Evolutionary conservation across 1,140 invertebrate genomes (phyloP), one percentile per base, ranked within the genome.

Genomic region (Tachypleus tridentatus): DNA sequence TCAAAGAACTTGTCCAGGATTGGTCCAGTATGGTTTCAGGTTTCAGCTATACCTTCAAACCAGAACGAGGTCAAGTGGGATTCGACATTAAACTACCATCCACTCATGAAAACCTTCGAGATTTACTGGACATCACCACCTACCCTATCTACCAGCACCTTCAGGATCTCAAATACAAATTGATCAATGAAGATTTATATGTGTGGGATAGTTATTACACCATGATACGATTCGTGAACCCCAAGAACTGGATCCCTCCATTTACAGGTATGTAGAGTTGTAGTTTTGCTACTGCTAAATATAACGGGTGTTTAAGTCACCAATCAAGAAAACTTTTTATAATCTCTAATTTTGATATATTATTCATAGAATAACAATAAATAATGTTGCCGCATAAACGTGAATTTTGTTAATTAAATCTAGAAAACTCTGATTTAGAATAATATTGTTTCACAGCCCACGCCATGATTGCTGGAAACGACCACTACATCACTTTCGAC

Each of bases 401-500:
- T 29, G 29, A 29, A 29, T 29, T 29, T 29, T 29, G 0, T 29
- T 29, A 29, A 29, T 29, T 29, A 29, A 29, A 29, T 29, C 29
- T 29, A 29, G 29, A 29, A 29, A 29, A 29, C 29, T 29, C 29
- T 29, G 29, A 29, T 29, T 29, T 54, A 54, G n/a, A 54, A 54
- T 54, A n/a, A 8, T 54, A n/a, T 57, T 50, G 51, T 60, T 47
- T 50, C 61, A 4, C 29, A 69, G 67, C 61, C 47, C 81, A 69
- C 85, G 85, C 63, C 76, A 70, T 84, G 10, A 76, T 95, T 10
- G 78, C 85, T 10, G 87, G 90, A 70, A 86, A 86, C 5, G 85
- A 89, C 71, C 86, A 93, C 75, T 83, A 91, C 72, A 87, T 91
- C 71, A 93, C 90, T 0, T 95, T 93, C 74, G 92, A 96, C 75